Conservation (phyloP, 2,888 invertebrate genomes). For the Drosophila ustulata region DNA sequence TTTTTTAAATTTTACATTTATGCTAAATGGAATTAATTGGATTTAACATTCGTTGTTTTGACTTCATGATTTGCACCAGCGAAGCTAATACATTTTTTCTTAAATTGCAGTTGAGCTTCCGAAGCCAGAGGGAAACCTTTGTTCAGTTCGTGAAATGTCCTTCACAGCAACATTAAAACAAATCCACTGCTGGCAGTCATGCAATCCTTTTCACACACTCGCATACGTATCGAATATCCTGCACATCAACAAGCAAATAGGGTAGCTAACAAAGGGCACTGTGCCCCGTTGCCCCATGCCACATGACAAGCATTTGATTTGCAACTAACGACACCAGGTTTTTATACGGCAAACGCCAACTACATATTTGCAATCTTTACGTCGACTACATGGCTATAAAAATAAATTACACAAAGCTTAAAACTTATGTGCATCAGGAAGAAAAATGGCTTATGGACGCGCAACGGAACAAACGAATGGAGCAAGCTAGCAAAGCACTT, state of each 20-base stretch:
- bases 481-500: slow-evolving; percentile 7
- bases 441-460: slow-evolving; percentile 80
- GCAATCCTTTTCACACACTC: slow-evolving; percentile 31
- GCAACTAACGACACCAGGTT: slow-evolving; percentile 58
- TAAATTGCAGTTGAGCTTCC: slow-evolving; percentile 5
- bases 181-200: slow-evolving; percentile 48
- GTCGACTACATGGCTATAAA: slow-evolving; percentile 74
- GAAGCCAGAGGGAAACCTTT: background rate
- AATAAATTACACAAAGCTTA: slow-evolving; percentile 78
- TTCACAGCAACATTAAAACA: slow-evolving; percentile 21
- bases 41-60: too few species aligned
- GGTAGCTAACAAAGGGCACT: slow-evolving; percentile 14
- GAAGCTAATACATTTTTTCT: background rate
- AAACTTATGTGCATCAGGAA: slow-evolving; percentile 76
- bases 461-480: slow-evolving; percentile 59
- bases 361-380: slow-evolving; percentile 79
- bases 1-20: too few species aligned
- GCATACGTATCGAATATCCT: slow-evolving; percentile 13
- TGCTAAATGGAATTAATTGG: too few species aligned
- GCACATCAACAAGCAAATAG: slow-evolving; percentile 16
- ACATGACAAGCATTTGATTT: slow-evolving; percentile 56
- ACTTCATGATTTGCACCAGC: too few species aligned
- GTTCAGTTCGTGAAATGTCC: slow-evolving; percentile 7
- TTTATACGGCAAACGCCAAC: slow-evolving; percentile 51
- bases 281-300: slow-evolving; percentile 14